These are phyloP conservation scores for Dallia pectoralis DNA, from an alignment of 2,797 vertebrate genomes.

Conservation along the genomic window DNA sequence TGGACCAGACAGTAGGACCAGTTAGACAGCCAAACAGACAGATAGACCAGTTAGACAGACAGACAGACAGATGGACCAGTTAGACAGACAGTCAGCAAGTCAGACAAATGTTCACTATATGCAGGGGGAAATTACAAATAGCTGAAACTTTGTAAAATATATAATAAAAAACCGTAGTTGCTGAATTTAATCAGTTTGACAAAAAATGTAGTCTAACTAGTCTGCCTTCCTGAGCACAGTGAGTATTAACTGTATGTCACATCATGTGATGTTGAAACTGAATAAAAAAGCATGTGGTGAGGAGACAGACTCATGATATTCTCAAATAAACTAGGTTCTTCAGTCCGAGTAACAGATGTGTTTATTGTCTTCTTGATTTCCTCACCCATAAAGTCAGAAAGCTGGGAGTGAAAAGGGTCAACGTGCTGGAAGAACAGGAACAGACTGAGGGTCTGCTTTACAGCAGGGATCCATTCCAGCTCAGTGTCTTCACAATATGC, in stretches of 20 bases:
- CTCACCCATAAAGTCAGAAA: constrained; percentile 43
- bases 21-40: neutral
- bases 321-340: neutral
- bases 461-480: constrained; percentile 20
- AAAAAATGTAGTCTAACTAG: neutral
- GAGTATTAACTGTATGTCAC: neutral
- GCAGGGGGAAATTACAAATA: neutral
- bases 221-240: neutral
- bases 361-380: neutral
- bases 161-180: too few species aligned
- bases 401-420: constrained; percentile 54
- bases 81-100: too few species aligned
- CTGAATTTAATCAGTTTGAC: neutral
- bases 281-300: neutral
- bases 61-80: neutral
- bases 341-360: neutral
- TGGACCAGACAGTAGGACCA: neutral
- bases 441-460: constrained; percentile 47
- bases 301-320: neutral
- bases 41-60: neutral
- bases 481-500: constrained; percentile 19
- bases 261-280: neutral
- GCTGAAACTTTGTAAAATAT: neutral
- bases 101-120: constrained; percentile 63
- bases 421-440: constrained; percentile 52